Evolutionary conservation across 2,113 vertebrate species (phyloP).

Genomic region (Bostrychus sinensis): DNA sequence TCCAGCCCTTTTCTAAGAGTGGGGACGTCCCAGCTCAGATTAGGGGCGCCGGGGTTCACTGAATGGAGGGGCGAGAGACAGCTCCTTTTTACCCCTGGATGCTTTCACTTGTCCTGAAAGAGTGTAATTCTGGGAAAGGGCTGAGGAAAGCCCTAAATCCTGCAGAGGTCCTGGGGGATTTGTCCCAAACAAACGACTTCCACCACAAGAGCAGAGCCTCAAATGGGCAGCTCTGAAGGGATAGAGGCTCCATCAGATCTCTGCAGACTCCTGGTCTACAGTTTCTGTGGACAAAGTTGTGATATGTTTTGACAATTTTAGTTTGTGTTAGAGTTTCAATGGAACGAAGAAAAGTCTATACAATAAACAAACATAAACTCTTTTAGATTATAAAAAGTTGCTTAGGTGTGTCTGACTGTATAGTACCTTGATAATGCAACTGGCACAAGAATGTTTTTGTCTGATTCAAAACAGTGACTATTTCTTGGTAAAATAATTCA

Average conservation of each 20-base stretch:
- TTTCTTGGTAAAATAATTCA: no score
- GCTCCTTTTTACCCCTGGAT: slow-evolving; percentile 48
- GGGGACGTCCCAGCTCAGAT: slow-evolving; percentile 65
- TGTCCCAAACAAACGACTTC: slow-evolving; percentile 68
- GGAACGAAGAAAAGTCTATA: no score
- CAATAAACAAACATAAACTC: no score
- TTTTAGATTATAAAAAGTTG: no score
- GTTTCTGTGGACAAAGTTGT: slow-evolving; percentile 35
- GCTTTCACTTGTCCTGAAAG: slow-evolving; percentile 74
- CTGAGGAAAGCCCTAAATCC: slow-evolving; percentile 71
- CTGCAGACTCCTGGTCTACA: slow-evolving; percentile 29
- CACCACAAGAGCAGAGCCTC: slow-evolving; percentile 43
- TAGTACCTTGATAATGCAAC: slow-evolving; percentile 31
- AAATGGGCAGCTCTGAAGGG: slow-evolving; percentile 40
- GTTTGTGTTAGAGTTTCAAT: no score
- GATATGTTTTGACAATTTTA: no score
- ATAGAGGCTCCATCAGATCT: slow-evolving; percentile 50
- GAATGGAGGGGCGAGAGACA: slow-evolving; percentile 62
- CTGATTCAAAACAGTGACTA: no score
- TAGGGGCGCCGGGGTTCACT: slow-evolving; percentile 59
- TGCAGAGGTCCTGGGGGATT: slow-evolving; percentile 62
- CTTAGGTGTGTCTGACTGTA: no score
- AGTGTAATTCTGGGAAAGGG: slow-evolving; percentile 74
- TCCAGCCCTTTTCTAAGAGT: slow-evolving; percentile 54
- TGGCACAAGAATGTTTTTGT: background rate